Conservation (phyloP, 2,888 invertebrate genomes). For the Meloe dianella region DNA sequence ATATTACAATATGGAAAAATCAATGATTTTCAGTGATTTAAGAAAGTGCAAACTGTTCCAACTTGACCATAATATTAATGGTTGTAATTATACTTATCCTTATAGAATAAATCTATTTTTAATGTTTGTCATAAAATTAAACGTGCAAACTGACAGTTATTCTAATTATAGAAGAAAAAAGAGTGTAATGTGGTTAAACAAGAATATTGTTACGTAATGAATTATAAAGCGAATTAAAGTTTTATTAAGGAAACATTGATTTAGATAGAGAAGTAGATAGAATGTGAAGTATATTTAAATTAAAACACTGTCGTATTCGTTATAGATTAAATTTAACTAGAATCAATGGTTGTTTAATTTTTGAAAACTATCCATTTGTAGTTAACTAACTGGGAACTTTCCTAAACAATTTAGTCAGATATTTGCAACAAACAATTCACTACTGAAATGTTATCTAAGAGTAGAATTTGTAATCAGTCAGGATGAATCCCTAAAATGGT, state of each 20-base stretch:
- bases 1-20: slow-evolving; percentile 8
- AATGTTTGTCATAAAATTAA: not conserved
- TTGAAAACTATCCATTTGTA: not conserved
- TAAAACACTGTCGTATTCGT: not conserved
- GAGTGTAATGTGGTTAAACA: not conserved
- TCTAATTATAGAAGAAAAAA: not conserved
- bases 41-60: not conserved
- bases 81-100: not conserved
- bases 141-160: not conserved
- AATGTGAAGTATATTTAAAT: not conserved
- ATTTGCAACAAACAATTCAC: not conserved
- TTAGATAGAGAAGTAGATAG: not conserved
- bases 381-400: not conserved
- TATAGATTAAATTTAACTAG: not conserved
- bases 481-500: not conserved
- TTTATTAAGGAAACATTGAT: slow-evolving; percentile 3
- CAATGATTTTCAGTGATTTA: not conserved
- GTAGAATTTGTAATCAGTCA: not conserved
- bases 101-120: not conserved
- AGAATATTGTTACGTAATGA: not conserved
- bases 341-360: not conserved
- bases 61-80: slow-evolving; percentile 8
- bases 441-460: not conserved
- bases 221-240: not conserved
- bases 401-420: not conserved